Base-by-base conservation (phyloP, 2,797 vertebrate species). In the Propithecus perrieri region DNA sequence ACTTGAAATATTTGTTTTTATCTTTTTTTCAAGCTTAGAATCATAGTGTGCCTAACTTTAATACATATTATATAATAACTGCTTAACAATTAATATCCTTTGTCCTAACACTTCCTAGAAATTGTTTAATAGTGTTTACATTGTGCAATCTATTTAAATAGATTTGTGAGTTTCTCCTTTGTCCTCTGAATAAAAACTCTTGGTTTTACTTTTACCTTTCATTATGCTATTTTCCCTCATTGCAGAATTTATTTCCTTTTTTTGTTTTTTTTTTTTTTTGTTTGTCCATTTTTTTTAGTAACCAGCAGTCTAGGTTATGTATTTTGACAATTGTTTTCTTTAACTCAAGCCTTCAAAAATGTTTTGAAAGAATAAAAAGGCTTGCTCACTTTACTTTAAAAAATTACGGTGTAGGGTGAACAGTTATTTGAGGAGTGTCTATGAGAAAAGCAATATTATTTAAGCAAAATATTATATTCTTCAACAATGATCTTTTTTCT, bases 31-130 rank as follows among this genome's bases (percentile, higher is more conserved):
- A 81, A 94, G 43, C 38, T 84, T 85, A 63, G 33, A 84, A 59
- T 94, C 43, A 46, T 80, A 61, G 33, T 87, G 30, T 89, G 79
- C 74, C 41, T 94, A 53, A 85, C 28, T 95, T 69, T 69, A 95
- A 92, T 91, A 81, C 11, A 48, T 95, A 43, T 86, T 95, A 15
- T 94, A 4, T 96, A 91, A 89, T 69, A 94, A 79, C 18, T 74
- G 10, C 55, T 92, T 86, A 92, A 75, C 46, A 91, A 15, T 75
- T 78, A 12, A 80, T 92, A 87, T 94, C 7, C 35, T 94, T 88
- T 87, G 61, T 92, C 6, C 65, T 91, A 48, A 80, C 17, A 57
- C 22, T 95, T 78, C 43, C 18, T 88, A 87, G 61, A 89, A 94
- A 89, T 92, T 75, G 22, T 80, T 97, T 89, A 24, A 48, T 65